phyloP scores from a whole-genome alignment of 1,140 invertebrate genomes.

The Drosophila azteca region DNA sequence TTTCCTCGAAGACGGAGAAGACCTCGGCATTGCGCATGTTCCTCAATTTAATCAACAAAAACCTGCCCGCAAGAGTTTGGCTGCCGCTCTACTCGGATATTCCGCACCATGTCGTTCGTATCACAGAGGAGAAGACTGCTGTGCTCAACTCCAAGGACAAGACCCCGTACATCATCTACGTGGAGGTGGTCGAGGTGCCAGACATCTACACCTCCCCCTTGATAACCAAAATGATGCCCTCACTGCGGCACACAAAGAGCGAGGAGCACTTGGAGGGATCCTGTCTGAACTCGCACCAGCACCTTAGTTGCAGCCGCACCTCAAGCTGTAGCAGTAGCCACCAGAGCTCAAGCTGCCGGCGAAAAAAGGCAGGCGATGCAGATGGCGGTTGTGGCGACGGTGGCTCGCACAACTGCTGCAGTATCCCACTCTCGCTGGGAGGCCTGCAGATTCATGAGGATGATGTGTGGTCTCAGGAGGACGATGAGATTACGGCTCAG shows the following conservation, averaged over 20 bases:
- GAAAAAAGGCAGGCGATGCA: constrained; percentile 47
- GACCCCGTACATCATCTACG: constrained; percentile 99
- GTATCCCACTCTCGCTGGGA: constrained; percentile 47
- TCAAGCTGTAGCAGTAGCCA: constrained; percentile 74
- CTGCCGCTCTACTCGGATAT: constrained; percentile 97
- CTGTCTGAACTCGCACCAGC: constrained; percentile 65
- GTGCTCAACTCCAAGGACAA: constrained; percentile 99
- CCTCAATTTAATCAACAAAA: constrained; percentile 96
- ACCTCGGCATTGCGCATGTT: constrained; percentile 95
- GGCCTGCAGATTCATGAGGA: constrained; percentile 76
- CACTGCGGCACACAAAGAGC: constrained; percentile 94
- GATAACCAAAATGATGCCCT: constrained; percentile 91
- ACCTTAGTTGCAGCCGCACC: constrained; percentile 63
- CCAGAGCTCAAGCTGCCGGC: constrained; percentile 62
- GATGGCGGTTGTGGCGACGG: constrained; percentile 47
- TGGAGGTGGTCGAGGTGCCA: constrained; percentile 97
- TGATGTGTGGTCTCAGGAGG: constrained; percentile 94
- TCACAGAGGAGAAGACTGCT: constrained; percentile 95
- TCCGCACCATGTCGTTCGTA: constrained; percentile 94
- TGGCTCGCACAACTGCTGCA: constrained; percentile 19
- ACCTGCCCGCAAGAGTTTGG: constrained; percentile 98
- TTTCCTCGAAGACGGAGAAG: constrained; percentile 97
- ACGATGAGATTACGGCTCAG: constrained; percentile 92
- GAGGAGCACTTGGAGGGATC: constrained; percentile 88
- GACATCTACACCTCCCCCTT: constrained; percentile 92